A percentile compares a stretch with the other conserved stretches of the same genome.
phyloP scores from a whole-genome alignment of 2,888 invertebrate genomes.

The Sipunculus nudus region DNA sequence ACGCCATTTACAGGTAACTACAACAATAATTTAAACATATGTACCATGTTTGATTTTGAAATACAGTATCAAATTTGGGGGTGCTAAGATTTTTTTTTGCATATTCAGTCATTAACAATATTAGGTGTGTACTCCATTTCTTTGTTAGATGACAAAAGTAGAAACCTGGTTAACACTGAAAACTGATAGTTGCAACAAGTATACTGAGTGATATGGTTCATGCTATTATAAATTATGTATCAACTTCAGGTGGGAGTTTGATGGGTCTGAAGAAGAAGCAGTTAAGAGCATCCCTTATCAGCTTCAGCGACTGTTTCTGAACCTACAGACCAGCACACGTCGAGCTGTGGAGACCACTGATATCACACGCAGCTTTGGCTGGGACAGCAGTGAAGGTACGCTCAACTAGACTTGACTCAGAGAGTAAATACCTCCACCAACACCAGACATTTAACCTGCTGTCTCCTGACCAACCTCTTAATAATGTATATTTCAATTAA shows the following conservation, averaged over 20 bases:
- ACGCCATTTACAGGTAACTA: constrained; percentile 76
- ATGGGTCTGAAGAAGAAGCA: constrained; percentile 74
- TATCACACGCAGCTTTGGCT: constrained; percentile 87
- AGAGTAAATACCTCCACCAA: too few species aligned
- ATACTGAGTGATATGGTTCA: too few species aligned
- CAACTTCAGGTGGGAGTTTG: constrained; percentile 81
- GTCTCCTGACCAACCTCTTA: not conserved
- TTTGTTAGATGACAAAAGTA: too few species aligned
- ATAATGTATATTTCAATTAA: too few species aligned
- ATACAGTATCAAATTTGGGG: too few species aligned
- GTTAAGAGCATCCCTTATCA: constrained; percentile 84
- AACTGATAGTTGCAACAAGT: too few species aligned
- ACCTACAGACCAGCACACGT: constrained; percentile 83
- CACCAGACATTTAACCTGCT: not conserved
- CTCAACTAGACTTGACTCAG: not conserved
- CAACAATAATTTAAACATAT: not conserved
- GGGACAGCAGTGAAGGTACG: constrained; percentile 81
- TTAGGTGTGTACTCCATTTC: too few species aligned
- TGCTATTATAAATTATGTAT: too few species aligned
- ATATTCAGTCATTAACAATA: too few species aligned
- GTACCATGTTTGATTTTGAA: too few species aligned
- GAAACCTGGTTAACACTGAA: too few species aligned
- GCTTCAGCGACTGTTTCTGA: constrained; percentile 84
- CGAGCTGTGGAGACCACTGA: constrained; percentile 86
- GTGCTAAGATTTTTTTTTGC: too few species aligned